Percentiles rank a stretch among this genome's conserved stretches.
Evolutionary conservation across 2,113 vertebrate species (phyloP).

Genomic region (Colinus virginianus): DNA sequence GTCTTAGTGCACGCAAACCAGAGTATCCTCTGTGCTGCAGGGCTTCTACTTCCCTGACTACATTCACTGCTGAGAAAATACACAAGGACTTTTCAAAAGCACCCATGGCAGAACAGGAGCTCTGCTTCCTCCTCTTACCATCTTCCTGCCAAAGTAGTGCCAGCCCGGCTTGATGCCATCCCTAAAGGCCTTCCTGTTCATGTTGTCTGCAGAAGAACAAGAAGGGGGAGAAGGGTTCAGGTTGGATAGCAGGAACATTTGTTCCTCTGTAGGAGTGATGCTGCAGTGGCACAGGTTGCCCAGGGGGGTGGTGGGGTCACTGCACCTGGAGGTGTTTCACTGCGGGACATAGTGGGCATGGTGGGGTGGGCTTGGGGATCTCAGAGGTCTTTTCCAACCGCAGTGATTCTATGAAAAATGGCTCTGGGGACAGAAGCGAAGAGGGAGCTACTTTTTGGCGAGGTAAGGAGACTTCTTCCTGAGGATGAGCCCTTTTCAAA

Average conservation of each 20-base stretch:
- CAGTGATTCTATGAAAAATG: neutral
- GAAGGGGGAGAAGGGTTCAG: neutral
- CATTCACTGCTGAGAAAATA: fast-evolving
- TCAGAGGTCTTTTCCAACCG: too few species aligned
- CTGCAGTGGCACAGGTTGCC: too few species aligned
- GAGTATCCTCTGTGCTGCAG: neutral
- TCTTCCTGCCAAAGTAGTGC: slow-evolving; percentile 94
- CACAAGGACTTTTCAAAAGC: fast-evolving
- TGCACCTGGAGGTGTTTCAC: too few species aligned
- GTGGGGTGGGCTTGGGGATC: too few species aligned
- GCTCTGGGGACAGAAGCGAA: neutral
- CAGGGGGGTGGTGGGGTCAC: too few species aligned
- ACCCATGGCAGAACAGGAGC: neutral
- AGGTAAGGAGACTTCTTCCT: fast-evolving
- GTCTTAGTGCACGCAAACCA: fast-evolving
- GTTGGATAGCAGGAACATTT: too few species aligned
- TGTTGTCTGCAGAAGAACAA: slow-evolving; percentile 79
- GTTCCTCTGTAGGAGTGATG: too few species aligned
- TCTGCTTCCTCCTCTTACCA: slow-evolving; percentile 81
- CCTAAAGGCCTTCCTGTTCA: slow-evolving; percentile 89
- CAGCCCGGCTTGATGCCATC: slow-evolving; percentile 88
- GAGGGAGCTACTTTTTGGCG: fast-evolving
- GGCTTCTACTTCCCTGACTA: neutral
- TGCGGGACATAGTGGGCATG: too few species aligned
- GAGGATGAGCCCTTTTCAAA: fast-evolving